Conservation (phyloP, 2,888 invertebrate genomes). For the Amiota mariae region DNA sequence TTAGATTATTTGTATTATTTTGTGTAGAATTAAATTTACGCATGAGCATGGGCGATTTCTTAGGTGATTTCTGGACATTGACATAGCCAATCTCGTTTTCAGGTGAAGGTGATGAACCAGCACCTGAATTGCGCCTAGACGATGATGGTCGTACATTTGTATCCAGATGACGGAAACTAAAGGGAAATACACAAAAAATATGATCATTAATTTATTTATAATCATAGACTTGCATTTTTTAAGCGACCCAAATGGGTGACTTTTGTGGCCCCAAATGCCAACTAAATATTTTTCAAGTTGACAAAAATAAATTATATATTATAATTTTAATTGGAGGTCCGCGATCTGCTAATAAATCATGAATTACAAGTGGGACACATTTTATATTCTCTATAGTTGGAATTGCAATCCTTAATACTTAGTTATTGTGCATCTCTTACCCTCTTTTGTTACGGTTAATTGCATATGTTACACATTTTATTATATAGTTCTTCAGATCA, state of each 20-base stretch:
- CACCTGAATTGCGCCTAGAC: conserved; percentile 77
- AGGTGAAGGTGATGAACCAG: conserved; percentile 80
- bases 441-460: no score
- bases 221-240: background rate
- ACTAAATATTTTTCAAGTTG: background rate
- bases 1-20: conserved; percentile 53
- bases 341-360: no score
- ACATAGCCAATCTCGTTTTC: conserved; percentile 70
- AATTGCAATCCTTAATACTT: no score
- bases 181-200: background rate
- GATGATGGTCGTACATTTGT: conserved; percentile 86
- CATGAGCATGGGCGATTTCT: conserved; percentile 74
- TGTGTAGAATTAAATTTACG: conserved; percentile 70
- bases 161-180: conserved; percentile 89
- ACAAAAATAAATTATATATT: no score
- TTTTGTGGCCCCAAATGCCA: background rate
- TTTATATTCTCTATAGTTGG: no score
- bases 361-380: no score
- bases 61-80: conserved; percentile 74
- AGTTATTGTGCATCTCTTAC: no score
- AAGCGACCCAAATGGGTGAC: no score
- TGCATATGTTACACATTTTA: no score
- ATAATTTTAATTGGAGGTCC: no score
- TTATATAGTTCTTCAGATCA: no score
- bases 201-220: no score